Evolutionary conservation across 1,140 invertebrate genomes (phyloP), one percentile per base, ranked within the genome.

Genomic region (Limonius californicus): DNA sequence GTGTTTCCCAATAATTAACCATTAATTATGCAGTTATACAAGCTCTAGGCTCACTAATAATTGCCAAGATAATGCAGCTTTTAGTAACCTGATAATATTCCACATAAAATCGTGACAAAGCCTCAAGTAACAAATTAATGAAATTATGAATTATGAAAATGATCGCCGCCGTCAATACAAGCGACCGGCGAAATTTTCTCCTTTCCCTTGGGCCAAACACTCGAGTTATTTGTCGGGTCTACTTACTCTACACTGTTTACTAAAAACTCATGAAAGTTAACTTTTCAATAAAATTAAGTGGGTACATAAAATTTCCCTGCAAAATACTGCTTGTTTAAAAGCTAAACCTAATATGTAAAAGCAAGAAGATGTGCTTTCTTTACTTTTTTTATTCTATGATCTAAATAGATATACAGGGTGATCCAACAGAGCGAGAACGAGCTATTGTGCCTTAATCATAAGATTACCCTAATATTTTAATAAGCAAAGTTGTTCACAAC

Each of bases 141-240:
- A 75, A 76, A 76, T 76, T 76, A 76, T 73, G 73, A 76, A 76
- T 76, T 75, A 76, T 76, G 75, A 76, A 76, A 76, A 76, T 75
- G 70, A 75, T 73, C 70, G 72, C 71, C 70, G 71, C 67, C 68
- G 65, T 70, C 70, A 68, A 69, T 69, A 67, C 66, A 72, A 61
- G 67, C 60, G 65, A 23, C 65, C 70, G 66, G 54, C 27, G 21
- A 62, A 62, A 62, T 50, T 50, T 50, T 50, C 45, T 50, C n/a
- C 16, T 1, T 21, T 18, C 16, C 9, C 8, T 12, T 14, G 15
- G 14, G 20, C 9, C 11, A 8, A 7, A 12, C 45, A 21, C 16
- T 21, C 15, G 6, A 11, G 19, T 18, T 50, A 50, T 50, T 50
- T 21, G 16, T 19, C 7, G 45, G 45, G 45, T 50, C 45, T 3